Base-by-base conservation (phyloP, 2,797 vertebrate genomes). In the Cossypha dichroa region DNA sequence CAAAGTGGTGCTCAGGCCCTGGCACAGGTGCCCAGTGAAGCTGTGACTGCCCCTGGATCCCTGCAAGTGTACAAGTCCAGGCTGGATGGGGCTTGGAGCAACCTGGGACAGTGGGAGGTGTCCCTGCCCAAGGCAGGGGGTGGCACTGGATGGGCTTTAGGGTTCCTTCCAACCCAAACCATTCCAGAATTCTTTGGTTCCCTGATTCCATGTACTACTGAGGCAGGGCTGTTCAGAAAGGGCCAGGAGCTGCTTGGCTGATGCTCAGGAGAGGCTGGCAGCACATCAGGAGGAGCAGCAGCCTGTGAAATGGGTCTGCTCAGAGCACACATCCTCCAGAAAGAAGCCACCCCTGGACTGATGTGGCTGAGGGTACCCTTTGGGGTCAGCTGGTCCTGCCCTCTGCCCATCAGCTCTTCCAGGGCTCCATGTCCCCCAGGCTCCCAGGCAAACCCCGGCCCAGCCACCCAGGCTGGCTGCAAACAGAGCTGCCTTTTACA, bases 401-500 rank as follows among this genome's bases (percentile, higher is more conserved):
- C 66, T 86, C 21, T 75, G 79, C 52, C 43, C 49, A 17, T 43
- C 58, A 64, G 66, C 58, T 55, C 45, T 48, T 26, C n/a, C 77
- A 76, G 48, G 34, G 56, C 64, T 79, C 67, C 45, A 33, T 1
- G 0, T 13, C 20, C 54, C 55, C 33, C 34, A 4, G 23, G 34
- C 75, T 89, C 91, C 75, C 87, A 74, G 12, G 4, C 45, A 85
- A 83, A 88, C 13, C 62, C 46, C 2, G 3, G 63, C 70, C 48
- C 67, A 67, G 67, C 59, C 84, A 63, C 36, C 56, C 75, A 8
- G 68, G 68, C 91, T 46, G 72, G 29, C 92, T 88, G 64, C 64
- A 80, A 81, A 93, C 78, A 60, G 28, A 51, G 79, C 69, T 45
- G 72, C 85, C 72, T 93, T 91, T 94, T 90, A 88, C 76, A 72